phyloP scores from a whole-genome alignment of 2,888 invertebrate species.

The Polydesmus complanatus region DNA sequence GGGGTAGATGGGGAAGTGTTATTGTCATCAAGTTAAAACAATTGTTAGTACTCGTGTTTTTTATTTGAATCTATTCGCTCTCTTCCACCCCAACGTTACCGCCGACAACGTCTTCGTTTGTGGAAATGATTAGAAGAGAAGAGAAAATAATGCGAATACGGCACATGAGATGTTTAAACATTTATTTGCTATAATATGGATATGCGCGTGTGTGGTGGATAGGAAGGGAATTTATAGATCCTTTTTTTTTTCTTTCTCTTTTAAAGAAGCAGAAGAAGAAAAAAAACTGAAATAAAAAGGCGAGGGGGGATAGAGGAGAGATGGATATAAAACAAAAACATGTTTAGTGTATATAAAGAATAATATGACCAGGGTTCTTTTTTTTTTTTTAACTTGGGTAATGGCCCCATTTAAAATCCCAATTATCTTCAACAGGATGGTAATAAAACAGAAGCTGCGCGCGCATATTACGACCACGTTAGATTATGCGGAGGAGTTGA shows the following conservation, averaged over 20 bases:
- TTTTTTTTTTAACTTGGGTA: slow-evolving; percentile 11
- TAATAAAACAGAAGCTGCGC: too few relatives aligned
- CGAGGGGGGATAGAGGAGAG: not conserved
- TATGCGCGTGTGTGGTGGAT: not conserved
- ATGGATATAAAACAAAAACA: not conserved
- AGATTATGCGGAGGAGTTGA: too few relatives aligned
- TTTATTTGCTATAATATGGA: too few relatives aligned
- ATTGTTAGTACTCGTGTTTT: not conserved
- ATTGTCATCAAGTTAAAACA: slow-evolving; percentile 4
- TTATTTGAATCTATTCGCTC: not conserved
- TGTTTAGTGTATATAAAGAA: not conserved
- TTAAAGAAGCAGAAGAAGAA: too few relatives aligned
- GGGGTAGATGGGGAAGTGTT: not conserved
- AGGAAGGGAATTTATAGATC: not conserved
- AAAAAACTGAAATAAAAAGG: too few relatives aligned
- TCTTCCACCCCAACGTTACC: not conserved
- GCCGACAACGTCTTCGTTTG: not conserved
- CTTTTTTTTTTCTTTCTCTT: not conserved
- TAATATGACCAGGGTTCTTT: not conserved
- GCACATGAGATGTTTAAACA: not conserved
- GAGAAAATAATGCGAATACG: not conserved
- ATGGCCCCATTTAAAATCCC: slow-evolving; percentile 16
- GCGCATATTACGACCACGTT: too few relatives aligned
- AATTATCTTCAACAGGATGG: slow-evolving; percentile 16
- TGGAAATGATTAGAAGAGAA: not conserved